Conservation (phyloP, 2,113 vertebrate genomes). For the Dermatemys mawii region DNA sequence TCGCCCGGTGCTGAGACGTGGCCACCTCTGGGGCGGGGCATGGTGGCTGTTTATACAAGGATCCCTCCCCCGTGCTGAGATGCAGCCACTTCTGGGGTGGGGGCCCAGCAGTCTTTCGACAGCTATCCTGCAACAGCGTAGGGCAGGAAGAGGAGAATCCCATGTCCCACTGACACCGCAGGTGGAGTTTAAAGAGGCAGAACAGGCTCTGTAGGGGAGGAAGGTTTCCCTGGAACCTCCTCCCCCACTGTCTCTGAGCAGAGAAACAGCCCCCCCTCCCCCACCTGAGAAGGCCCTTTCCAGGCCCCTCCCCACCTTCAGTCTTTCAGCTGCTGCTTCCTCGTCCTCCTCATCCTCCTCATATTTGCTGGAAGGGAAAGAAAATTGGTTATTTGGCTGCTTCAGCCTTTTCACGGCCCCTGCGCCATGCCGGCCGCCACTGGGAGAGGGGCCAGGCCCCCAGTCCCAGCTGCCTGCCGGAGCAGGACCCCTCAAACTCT, state of each 20-base stretch:
- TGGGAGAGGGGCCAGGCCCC: too few species aligned
- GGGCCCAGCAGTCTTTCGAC: not conserved
- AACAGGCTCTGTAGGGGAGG: not conserved
- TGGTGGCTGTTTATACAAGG: too few species aligned
- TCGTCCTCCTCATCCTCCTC: slow-evolving; percentile 82
- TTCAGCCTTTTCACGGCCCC: too few species aligned
- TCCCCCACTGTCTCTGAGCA: not conserved
- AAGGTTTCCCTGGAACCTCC: not conserved
- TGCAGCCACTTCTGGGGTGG: not conserved
- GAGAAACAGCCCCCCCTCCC: not conserved
- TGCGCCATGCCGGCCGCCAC: not conserved
- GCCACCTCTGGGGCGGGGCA: too few species aligned
- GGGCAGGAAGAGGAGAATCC: too few species aligned
- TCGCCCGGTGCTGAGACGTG: not conserved
- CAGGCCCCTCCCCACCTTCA: not conserved
- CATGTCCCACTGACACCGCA: not conserved
- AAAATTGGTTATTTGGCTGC: not conserved
- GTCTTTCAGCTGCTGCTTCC: slow-evolving; percentile 1
- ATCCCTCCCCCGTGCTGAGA: not conserved
- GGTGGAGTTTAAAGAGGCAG: not conserved
- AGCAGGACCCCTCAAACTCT: not conserved
- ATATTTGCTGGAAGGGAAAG: slow-evolving; percentile 82
- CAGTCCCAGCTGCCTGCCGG: too few species aligned
- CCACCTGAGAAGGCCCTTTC: not conserved
- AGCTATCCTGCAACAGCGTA: not conserved